Percentiles rank a stretch among this genome's conserved stretches.
Conservation (phyloP, 2,797 vertebrate species). For the Myotis myotis region DNA sequence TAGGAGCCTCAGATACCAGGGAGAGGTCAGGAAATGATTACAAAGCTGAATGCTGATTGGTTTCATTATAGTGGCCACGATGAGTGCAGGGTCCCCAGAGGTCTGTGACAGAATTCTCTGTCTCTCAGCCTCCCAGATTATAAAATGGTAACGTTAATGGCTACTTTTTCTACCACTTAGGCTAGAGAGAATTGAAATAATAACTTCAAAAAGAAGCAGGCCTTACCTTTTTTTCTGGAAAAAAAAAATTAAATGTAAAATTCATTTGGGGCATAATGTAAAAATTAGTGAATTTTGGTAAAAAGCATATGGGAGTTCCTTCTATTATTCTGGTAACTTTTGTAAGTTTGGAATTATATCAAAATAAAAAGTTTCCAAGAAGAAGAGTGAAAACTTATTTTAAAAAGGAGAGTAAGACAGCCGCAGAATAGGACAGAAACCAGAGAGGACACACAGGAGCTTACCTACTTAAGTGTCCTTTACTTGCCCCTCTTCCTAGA, state of each 20-base stretch:
- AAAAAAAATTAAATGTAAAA: neutral
- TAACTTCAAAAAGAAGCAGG: neutral
- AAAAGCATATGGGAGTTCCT: neutral
- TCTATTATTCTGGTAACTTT: neutral
- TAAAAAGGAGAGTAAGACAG: neutral
- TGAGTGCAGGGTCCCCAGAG: neutral
- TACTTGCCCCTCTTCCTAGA: neutral
- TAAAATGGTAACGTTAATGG: neutral
- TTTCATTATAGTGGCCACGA: neutral
- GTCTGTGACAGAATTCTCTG: neutral
- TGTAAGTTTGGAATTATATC: neutral
- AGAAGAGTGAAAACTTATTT: neutral
- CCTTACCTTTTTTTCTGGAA: neutral
- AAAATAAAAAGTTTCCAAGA: neutral
- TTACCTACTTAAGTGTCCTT: neutral
- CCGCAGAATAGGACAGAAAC: neutral
- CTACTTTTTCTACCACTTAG: neutral
- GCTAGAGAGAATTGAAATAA: neutral
- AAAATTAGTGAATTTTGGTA: conserved; percentile 5
- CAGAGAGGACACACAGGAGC: neutral
- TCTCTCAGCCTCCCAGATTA: neutral
- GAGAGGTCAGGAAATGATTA: neutral
- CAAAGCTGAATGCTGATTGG: neutral
- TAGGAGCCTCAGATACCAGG: neutral
- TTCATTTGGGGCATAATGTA: neutral